phyloP scores from a whole-genome alignment of 2,888 invertebrate species.

The Drosophila cracens region DNA sequence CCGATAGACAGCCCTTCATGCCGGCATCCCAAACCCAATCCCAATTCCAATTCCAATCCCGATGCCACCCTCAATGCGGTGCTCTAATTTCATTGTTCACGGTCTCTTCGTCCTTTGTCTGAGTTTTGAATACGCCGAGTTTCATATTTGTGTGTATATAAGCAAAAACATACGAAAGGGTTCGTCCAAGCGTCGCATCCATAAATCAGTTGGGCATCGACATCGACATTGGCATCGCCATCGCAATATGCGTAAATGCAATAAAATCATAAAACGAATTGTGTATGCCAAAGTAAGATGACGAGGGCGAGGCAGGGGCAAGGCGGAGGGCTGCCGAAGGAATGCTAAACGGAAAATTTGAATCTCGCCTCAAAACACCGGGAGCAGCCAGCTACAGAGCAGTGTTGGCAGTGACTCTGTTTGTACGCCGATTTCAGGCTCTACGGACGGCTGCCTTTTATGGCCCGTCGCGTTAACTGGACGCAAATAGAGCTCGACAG shows the following conservation, averaged over 20 bases:
- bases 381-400: slow-evolving; percentile 21
- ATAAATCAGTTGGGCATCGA: slow-evolving; percentile 79
- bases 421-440: slow-evolving; percentile 42
- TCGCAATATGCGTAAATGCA: slow-evolving; percentile 77
- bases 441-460: slow-evolving; percentile 68
- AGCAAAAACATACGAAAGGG: slow-evolving; percentile 49
- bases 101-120: slow-evolving; percentile 70
- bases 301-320: background rate
- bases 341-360: slow-evolving; percentile 71
- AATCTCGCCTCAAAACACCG: slow-evolving; percentile 52
- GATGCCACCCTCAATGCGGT: slow-evolving; percentile 66
- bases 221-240: slow-evolving; percentile 32
- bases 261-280: slow-evolving; percentile 81
- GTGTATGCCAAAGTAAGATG: slow-evolving; percentile 46
- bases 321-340: slow-evolving; percentile 12
- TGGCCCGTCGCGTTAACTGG: slow-evolving; percentile 74
- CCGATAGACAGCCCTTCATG: slow-evolving; percentile 10
- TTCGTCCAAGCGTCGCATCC: slow-evolving; percentile 57
- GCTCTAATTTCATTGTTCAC: slow-evolving; percentile 81
- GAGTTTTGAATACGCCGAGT: slow-evolving; percentile 67
- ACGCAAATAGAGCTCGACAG: slow-evolving; percentile 74
- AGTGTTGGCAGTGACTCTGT: background rate
- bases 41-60: background rate
- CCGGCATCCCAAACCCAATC: background rate
- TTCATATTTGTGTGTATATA: slow-evolving; percentile 38